phyloP scores from a whole-genome alignment of 2,113 vertebrate genomes.

The Haemorhous mexicanus region DNA sequence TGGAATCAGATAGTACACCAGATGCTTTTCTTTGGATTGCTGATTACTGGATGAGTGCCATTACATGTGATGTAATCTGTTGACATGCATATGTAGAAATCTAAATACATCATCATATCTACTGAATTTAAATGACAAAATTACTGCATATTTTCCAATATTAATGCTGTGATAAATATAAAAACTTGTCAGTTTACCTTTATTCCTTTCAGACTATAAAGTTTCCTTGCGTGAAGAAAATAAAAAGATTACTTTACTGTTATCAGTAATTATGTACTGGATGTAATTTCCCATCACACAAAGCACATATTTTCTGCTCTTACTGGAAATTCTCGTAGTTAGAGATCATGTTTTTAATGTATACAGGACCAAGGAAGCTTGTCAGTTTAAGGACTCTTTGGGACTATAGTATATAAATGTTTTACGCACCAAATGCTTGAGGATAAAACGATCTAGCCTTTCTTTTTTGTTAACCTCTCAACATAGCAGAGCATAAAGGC shows the following conservation, averaged over 20 bases:
- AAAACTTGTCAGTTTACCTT: neutral
- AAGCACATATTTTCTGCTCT: neutral
- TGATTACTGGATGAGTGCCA: neutral
- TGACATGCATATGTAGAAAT: neutral
- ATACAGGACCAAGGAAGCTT: neutral
- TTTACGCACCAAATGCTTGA: neutral
- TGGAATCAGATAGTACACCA: neutral
- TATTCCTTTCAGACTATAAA: neutral
- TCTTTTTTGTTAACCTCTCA: neutral
- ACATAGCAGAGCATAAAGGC: neutral
- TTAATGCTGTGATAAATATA: neutral
- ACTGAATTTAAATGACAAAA: neutral
- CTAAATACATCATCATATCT: neutral
- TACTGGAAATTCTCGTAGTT: neutral
- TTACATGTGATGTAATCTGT: neutral
- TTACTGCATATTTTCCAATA: neutral
- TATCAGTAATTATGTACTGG: neutral
- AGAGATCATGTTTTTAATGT: neutral
- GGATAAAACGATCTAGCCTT: neutral
- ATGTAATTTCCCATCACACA: neutral
- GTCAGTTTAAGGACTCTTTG: neutral
- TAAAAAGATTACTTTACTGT: neutral
- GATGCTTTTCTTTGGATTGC: neutral
- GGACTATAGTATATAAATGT: neutral
- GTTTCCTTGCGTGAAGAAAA: neutral